Base-by-base conservation (phyloP, 2,113 vertebrate species). In the Entosphenus tridentatus region DNA sequence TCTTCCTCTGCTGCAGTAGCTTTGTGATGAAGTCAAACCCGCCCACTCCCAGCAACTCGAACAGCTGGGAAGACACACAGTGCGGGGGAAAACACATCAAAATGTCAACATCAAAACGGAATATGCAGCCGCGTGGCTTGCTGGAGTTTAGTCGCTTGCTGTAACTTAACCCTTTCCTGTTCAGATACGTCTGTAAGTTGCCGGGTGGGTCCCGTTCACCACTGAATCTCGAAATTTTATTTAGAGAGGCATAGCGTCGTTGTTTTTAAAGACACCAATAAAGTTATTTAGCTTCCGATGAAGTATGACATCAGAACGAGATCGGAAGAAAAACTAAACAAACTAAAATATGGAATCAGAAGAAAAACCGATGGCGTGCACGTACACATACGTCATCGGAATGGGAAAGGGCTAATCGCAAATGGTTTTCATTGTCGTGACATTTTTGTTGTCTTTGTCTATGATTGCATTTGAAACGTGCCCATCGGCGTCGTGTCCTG, bases 21-120 rank as follows among this genome's bases (percentile, higher is more conserved):
- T 82, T 85, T 72, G 85, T 89, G 80, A 96, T 96, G 74, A 95
- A 84, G 78, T 91, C 87, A 74, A 96, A 80, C 69, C 89, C 92
- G 75, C 90, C 87, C 71, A 89, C 85, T 69, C 93, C 93, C 57
- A 98, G 80, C 16, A 98, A 79, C 74, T 98, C 90, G 77, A 96
- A 98, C 68, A 96, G 77, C 92, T 96, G 76, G 72, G 73, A 77
- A 3, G 70, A 73, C 71, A 72, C 2, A 71, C 72, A 21, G n/a
- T 54, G 56, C 3, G 8, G 11, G 55, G 57, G 55, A 16, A 1
- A 9, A 69, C 56, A 9, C 55, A 14, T 71, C 3, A 62, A 65
- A 14, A 18, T 9, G n/a, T 57, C 56, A 55, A 16, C 9, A 11
- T 16, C 12, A 8, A 62, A 58, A 68, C 16, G 11, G n/a, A 56